Base-by-base conservation (phyloP, 64 coral and sea anemone species). In the Montipora efflorescens region DNA sequence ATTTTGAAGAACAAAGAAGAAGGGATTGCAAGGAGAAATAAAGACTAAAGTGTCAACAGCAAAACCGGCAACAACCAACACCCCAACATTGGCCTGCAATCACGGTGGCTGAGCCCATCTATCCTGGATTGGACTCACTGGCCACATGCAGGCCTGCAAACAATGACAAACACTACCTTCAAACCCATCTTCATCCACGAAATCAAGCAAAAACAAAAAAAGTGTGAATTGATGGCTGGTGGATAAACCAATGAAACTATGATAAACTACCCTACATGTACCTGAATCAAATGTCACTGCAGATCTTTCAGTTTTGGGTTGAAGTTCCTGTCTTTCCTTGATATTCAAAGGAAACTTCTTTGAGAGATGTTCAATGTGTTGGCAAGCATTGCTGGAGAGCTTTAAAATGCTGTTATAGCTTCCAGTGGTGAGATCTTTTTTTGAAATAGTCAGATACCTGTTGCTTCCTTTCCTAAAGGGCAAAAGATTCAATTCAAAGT, bases 321-420 rank as follows among this genome's bases (percentile, higher is more conserved):
- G 43, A 3, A 99, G 78, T 13, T 99, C 97, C 22, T 96, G 92
- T 55, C 88, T 91, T 74, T 99, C 97, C 59, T 99, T 99, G n/a
- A 78, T 87, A 16, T 91, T 99, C 0, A 99, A 76, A 3, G 97
- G 94, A 80, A 92, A 99, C 19, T 89, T 96, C 74, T 96, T 95
- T 5, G 88, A 51, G 5, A 99, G 70, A 76, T 92, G 52, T 36
- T 91, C 90, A 69, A 96, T 89, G 75, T 81, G 89, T 43, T 96
- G 94, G 49, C 12, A 46, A 1, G 97, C 87, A 84, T 69, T 88
- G 80, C 78, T 50, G 28, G 76, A 92, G 19, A 99, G 74, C 11
- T 96, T 88, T 20, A 99, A 84, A 47, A 87, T 52, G n/a, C 84
- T 99, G 64, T 47, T 94, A 13, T 78, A 96, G 19, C 48, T 62